Evolutionary conservation across 2,113 vertebrate species (phyloP), one percentile per base, ranked within the genome.

Genomic region (Dicentrarchus labrax): DNA sequence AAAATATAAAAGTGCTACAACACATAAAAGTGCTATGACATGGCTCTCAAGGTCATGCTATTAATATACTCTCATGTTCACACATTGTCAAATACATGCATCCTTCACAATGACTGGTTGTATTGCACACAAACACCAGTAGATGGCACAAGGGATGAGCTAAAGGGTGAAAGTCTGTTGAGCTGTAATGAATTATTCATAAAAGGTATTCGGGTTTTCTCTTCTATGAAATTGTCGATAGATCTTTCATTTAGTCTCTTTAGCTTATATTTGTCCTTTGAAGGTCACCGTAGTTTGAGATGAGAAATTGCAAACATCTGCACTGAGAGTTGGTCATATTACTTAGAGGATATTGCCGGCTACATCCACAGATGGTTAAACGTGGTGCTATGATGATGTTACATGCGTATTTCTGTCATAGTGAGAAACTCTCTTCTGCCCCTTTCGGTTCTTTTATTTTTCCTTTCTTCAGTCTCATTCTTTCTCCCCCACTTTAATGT

Each of bases 121-220:
- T 78, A 72, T 13, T 90, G 36, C 88, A 75, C 50, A 54, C 11
- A 73, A 17, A 11, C 60, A 80, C 86, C 92, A 90, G 76, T 60
- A 92, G 92, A 88, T 92, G 89, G 86, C 87, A 79, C 69, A 62
- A 88, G 22, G 51, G 43, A 85, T 85, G 80, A 86, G 64, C 17
- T 62, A 41, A 65, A 36, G 12, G n/a, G 4, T 38, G 7, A 69
- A 66, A 61, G 51, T 50, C 12, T 45, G 7, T 15, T 36, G 36
- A 71, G 59, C 77, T 74, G n/a, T 12, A n/a, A 67, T 86, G 19
- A 80, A 72, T 56, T 51, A 75, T 70, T 76, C 57, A 86, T 41
- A 12, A 30, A 30, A 30, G 30, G 30, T 30, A 41, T 60, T 78
- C 8, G 61, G 15, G 22, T 56, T 57, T 54, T 61, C 22, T 22